Percentiles rank a stretch among this genome's conserved stretches.
These are phyloP conservation scores for Epiblema foenella DNA, from an alignment of 2,888 invertebrate genomes.

Conservation along the genomic window DNA sequence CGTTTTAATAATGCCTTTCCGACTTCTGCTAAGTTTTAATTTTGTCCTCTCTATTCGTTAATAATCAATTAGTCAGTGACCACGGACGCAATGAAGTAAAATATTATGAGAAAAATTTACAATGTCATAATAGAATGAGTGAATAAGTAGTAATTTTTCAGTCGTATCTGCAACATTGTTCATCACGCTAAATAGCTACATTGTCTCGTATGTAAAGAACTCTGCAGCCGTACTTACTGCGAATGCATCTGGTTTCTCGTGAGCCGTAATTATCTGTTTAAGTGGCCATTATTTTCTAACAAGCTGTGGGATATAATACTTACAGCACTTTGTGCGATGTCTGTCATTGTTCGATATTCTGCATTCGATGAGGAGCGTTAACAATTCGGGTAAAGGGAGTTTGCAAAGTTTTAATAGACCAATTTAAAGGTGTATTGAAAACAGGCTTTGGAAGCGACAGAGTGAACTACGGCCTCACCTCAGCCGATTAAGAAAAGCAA, in stretches of 20 bases:
- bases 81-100: background rate
- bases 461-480: slow-evolving; percentile 50
- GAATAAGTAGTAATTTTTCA: background rate
- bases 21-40: background rate
- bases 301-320: slow-evolving; percentile 40
- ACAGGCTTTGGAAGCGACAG: slow-evolving; percentile 58
- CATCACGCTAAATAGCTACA: slow-evolving; percentile 32
- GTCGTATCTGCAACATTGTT: slow-evolving; percentile 26
- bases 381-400: slow-evolving; percentile 65
- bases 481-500: slow-evolving; percentile 60
- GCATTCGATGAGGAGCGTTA: slow-evolving; percentile 58
- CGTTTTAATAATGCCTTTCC: slow-evolving; percentile 6
- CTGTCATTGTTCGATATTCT: slow-evolving; percentile 59
- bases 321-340: slow-evolving; percentile 44
- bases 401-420: slow-evolving; percentile 74
- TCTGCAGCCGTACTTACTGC: slow-evolving; percentile 28
- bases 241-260: slow-evolving; percentile 41
- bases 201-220: slow-evolving; percentile 39
- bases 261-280: slow-evolving; percentile 41
- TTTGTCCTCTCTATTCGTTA: background rate
- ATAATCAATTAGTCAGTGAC: background rate
- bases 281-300: slow-evolving; percentile 43
- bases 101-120: background rate
- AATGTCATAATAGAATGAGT: slow-evolving; percentile 7
- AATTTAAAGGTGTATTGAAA: slow-evolving; percentile 74